Evolutionary conservation across 2,113 vertebrate species (phyloP).

Genomic region (Corydoras sp.): DNA sequence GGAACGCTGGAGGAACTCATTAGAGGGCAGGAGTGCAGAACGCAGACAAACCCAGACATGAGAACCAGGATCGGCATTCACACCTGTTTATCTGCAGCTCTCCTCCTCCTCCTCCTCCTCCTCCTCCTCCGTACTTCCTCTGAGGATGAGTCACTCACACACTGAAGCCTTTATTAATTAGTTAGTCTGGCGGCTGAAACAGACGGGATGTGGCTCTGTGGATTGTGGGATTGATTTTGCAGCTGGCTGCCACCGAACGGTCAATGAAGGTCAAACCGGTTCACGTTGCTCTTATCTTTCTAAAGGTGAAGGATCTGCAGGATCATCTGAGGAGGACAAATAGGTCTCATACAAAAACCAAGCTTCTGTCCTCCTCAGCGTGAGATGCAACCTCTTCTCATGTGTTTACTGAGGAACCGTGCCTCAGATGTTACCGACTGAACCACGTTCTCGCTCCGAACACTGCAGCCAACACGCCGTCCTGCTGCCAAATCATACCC

Average conservation of each 20-base stretch:
- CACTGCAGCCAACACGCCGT: no score
- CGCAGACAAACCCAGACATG: conserved; percentile 42
- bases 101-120: background rate
- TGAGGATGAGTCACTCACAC: conserved; percentile 30
- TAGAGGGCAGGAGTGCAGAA: conserved; percentile 36
- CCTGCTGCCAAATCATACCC: no score
- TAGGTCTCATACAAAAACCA: no score
- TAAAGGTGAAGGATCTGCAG: no score
- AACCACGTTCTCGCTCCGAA: no score
- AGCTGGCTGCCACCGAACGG: conserved; percentile 9
- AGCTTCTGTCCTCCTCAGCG: no score
- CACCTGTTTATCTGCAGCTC: conserved; percentile 2
- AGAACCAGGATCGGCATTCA: conserved; percentile 29
- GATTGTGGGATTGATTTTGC: conserved; percentile 23
- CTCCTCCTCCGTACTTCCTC: background rate
- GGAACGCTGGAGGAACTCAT: conserved; percentile 47
- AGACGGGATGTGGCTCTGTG: conserved; percentile 19
- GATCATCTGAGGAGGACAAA: no score
- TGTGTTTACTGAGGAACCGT: no score
- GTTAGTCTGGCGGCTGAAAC: conserved; percentile 23
- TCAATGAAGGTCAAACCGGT: conserved; percentile 10
- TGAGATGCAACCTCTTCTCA: no score
- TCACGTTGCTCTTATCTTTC: background rate
- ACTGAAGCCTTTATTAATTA: conserved; percentile 27
- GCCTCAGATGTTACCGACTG: no score